Base-by-base conservation (phyloP, 2,797 vertebrate species). In the Diplodus puntazzo region DNA sequence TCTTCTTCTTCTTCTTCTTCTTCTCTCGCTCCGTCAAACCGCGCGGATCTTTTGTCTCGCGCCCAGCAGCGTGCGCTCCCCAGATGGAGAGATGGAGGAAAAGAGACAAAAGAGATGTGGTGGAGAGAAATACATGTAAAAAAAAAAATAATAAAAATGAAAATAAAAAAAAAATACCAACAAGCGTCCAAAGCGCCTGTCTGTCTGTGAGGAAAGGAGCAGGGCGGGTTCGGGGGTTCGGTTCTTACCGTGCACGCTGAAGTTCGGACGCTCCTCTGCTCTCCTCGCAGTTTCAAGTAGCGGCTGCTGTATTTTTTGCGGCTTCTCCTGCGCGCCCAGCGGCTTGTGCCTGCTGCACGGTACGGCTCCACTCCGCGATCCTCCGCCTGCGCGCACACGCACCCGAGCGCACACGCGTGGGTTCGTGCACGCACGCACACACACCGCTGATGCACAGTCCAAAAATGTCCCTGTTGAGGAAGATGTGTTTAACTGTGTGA, bases 281-380 rank as follows among this genome's bases (percentile, higher is more conserved):
- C 74, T 90, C 76, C 89, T 74, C 82, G 83, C 89, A 69, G 85
- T 46, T 57, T 81, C 75, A 3, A 63, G 75, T 68, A 46, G 84
- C 86, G 82, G 86, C 82, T 77, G 80, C 69, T 81, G 53, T 30
- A 55, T 18, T 67, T 82, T 85, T 82, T 85, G 90, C 85, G 87
- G 91, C 92, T 89, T 83, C 81, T 92, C 91, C 88, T 94, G 92
- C 90, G 92, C 91, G 93, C 94, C 92, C 86, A 89, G 93, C 95
- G 90, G 95, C 95, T 91, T 82, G 85, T 94, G 95, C 93, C 92
- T 93, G 94, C 89, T 93, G 90, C 92, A 91, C 92, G 94, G 95
- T 92, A 84, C 92, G 91, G 95, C 88, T 92, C 89, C 82, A 92
- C 93, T 93, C 92, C 91, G 92, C 91, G 92, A 93, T 94, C 84